Evolutionary conservation across 1,140 invertebrate species (phyloP).

Genomic region (Prorops nasuta): DNA sequence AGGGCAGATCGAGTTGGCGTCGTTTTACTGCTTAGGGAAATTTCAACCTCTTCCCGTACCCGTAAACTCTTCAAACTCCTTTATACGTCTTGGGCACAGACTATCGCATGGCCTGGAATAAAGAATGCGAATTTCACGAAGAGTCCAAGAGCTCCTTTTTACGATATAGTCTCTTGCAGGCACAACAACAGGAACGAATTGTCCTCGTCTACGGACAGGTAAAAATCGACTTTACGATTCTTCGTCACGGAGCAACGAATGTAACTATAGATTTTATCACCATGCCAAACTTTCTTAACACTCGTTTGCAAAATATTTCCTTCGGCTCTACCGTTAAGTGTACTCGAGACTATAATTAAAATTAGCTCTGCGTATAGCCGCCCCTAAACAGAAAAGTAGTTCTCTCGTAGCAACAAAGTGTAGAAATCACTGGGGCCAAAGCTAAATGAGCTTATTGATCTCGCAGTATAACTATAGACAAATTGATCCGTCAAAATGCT

Average conservation of each 20-base stretch:
- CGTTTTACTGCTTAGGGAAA: conserved; percentile 32
- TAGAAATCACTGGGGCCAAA: too few relatives aligned
- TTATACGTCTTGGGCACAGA: conserved; percentile 11
- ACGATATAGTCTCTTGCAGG: conserved; percentile 22
- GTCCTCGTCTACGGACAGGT: conserved; percentile 4
- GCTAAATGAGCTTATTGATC: too few relatives aligned
- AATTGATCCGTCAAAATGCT: too few relatives aligned
- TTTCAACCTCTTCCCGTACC: conserved; percentile 19
- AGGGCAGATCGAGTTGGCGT: conserved; percentile 17
- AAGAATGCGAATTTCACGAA: conserved; percentile 11
- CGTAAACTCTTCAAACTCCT: conserved; percentile 23
- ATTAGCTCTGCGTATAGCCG: too few relatives aligned
- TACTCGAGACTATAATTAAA: too few relatives aligned
- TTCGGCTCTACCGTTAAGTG: too few relatives aligned
- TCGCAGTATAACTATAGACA: too few relatives aligned
- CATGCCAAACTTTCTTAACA: not conserved
- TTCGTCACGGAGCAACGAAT: not conserved
- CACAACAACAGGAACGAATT: conserved; percentile 30
- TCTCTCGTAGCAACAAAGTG: too few relatives aligned
- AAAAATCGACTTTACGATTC: conserved; percentile 20
- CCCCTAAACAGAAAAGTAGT: too few relatives aligned
- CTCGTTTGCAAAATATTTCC: conserved; percentile 1
- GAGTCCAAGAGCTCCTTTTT: conserved; percentile 13
- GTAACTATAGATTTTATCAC: conserved; percentile 13
- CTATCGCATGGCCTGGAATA: conserved; percentile 12